Evolutionary conservation across 2,113 vertebrate species (phyloP), one percentile per base, ranked within the genome.

Genomic region (Neolamprologus cancellatus): DNA sequence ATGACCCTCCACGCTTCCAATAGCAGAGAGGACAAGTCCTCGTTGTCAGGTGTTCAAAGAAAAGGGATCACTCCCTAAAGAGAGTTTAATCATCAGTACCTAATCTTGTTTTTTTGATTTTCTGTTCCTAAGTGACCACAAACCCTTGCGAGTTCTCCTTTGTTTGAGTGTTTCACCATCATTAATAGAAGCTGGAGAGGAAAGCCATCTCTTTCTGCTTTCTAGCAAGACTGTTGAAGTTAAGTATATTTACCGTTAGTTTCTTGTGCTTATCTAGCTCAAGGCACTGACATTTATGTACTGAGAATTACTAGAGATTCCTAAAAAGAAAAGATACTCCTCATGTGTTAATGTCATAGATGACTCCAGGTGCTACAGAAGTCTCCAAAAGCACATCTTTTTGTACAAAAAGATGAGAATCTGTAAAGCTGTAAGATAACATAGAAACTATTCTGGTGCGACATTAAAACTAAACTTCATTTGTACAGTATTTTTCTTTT

Each of bases 401-500:
- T 20, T n/a, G 20, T 41, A 17, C 52, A 54, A 12, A 59, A 25
- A 55, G 10, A 15, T 82, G 12, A 66, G 48, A 78, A 14, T 50
- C 4, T 53, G 39, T 64, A 18, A n/a, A n/a, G 11, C 13, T 6
- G 18, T 71, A 39, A 10, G 7, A 57, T 11, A 52, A 23, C 8
- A 8, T 32, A 8, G 8, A 66, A 23, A 34, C 15, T 28, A 12
- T 18, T 18, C 12, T 30, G 14, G 44, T 44, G 39, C 1, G 2
- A 28, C 28, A 39, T 66, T 18, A 34, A 74, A 69, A 34, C 28
- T 2, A 7, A 84, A 86, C 4, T 5, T 7, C 20, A 30, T 82
- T 79, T 54, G 39, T 78, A 83, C 8, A 53, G 36, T 46, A 79
- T 83, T 86, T 82, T 15, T 66, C 23, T 44, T 91, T 94, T 91